Evolutionary conservation across 2,797 vertebrate genomes (phyloP), one percentile per base, ranked within the genome.

Genomic region (Columba guinea): DNA sequence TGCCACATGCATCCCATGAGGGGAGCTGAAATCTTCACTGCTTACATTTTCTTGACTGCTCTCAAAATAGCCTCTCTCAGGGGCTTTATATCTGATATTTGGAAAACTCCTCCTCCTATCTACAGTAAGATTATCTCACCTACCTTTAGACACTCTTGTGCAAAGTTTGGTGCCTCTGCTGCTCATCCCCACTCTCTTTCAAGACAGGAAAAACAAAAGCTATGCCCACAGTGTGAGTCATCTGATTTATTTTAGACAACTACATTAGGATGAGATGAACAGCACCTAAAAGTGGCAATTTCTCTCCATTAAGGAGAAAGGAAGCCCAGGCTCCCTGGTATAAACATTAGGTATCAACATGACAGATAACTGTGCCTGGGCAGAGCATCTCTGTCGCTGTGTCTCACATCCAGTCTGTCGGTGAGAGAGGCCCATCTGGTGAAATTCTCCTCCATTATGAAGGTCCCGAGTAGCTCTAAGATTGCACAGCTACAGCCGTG

Each of bases 321-420:
- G 5, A 44, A 94, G 55, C 35, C n/a, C 20, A 58, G 13, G 70
- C n/a, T 93, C 39, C 34, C 26, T 8, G 7, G 3, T 23, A 35
- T 32, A 76, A 90, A 60, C 30, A 14, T 56, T 6, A 39, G 14
- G 17, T 22, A 58, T 37, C 67, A 82, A 10, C 27, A 12, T 24
- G 77, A 67, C 1, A 4, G n/a, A 49, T 48, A 32, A 5, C 37
- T 37, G 35, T 65, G 48, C 28, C 48, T 13, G n/a, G 51, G 48
- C 53, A 71, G 68, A 74, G 46, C 28, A 23, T 23, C 51, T 69
- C 84, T 39, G 1, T 39, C 71, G 56, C 63, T 8, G 2, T 16
- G 48, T 58, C 41, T 68, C 64, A 1, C 37, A 53, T 28, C 28
- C 6, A 11, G n/a, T 13, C 21, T 0, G 0, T 27, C 2, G 1